These are phyloP conservation scores for Campodea augens DNA, from an alignment of 1,140 invertebrate species.

Conservation along the genomic window DNA sequence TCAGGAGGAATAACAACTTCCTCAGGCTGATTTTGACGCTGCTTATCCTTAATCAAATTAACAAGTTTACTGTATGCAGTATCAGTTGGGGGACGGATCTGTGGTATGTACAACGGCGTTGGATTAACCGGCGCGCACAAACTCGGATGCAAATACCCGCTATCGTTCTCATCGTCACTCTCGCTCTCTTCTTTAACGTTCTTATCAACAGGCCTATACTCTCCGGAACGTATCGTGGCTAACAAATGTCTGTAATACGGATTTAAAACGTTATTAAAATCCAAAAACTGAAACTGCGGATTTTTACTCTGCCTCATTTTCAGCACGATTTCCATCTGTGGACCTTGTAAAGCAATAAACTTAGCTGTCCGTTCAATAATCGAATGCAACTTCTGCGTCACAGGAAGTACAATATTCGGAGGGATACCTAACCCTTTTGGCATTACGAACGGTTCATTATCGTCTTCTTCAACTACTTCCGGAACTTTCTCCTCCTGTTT, in stretches of 20 bases:
- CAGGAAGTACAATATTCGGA: conserved; percentile 60
- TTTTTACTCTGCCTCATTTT: conserved; percentile 93
- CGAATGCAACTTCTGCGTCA: conserved; percentile 71
- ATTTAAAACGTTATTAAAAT: conserved; percentile 63
- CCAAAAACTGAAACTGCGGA: conserved; percentile 81
- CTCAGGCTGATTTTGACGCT: background rate
- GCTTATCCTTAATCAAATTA: conserved; percentile 5
- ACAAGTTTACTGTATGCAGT: background rate
- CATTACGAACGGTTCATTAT: conserved; percentile 51
- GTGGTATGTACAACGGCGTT: background rate
- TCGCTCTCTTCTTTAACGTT: conserved; percentile 28
- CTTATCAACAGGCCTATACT: conserved; percentile 18
- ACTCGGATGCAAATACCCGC: conserved; percentile 62
- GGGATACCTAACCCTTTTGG: conserved; percentile 50
- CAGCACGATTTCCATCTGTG: conserved; percentile 95
- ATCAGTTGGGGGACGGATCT: background rate
- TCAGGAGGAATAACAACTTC: conserved; percentile 35
- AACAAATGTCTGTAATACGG: conserved; percentile 58
- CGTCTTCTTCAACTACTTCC: conserved; percentile 25
- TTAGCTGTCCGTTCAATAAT: conserved; percentile 92
- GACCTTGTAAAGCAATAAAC: conserved; percentile 81
- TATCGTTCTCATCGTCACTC: conserved; percentile 28
- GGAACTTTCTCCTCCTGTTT: too few relatives aligned
- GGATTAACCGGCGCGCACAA: conserved; percentile 20
- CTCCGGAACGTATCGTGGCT: conserved; percentile 27